Percentiles rank a stretch among this genome's conserved stretches.
phyloP scores from a whole-genome alignment of 2,797 vertebrate species.

The Champsocephalus esox region DNA sequence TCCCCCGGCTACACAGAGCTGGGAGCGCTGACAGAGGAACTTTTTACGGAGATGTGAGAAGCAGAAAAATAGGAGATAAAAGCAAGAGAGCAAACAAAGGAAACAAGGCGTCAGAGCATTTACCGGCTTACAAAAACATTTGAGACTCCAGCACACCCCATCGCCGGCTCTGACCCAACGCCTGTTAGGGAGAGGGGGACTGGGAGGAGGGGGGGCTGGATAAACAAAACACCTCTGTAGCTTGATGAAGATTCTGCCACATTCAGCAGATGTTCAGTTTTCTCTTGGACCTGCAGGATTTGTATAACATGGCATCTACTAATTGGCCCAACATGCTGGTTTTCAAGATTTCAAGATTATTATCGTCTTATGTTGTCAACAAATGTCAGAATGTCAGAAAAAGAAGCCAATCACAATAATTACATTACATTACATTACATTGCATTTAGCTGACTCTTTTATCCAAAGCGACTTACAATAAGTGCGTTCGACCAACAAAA shows the following conservation, averaged over 20 bases:
- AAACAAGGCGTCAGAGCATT: conserved; percentile 21
- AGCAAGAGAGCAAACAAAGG: conserved; percentile 16
- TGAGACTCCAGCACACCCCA: conserved; percentile 16
- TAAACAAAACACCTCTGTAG: conserved; percentile 58
- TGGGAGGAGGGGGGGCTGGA: conserved; percentile 32
- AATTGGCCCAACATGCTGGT: neutral
- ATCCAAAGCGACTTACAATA: no score
- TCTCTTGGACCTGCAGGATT: conserved; percentile 38
- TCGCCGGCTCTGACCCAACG: conserved; percentile 56
- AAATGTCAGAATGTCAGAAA: no score
- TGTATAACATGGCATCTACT: conserved; percentile 17
- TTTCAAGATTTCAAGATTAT: conserved; percentile 5
- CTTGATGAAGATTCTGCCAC: conserved; percentile 37
- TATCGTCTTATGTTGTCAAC: no score
- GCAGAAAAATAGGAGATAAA: conserved; percentile 31
- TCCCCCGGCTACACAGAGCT: conserved; percentile 34
- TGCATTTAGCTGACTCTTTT: no score
- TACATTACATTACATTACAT: no score
- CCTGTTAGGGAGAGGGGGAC: conserved; percentile 32
- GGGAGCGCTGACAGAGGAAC: conserved; percentile 29
- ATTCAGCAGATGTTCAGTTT: conserved; percentile 65
- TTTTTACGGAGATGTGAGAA: conserved; percentile 24
- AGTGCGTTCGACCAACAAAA: no score
- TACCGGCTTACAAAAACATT: conserved; percentile 51
- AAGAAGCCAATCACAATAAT: no score